These are phyloP conservation scores for Latheticus oryzae DNA, from an alignment of 2,888 invertebrate genomes.

Conservation along the genomic window DNA sequence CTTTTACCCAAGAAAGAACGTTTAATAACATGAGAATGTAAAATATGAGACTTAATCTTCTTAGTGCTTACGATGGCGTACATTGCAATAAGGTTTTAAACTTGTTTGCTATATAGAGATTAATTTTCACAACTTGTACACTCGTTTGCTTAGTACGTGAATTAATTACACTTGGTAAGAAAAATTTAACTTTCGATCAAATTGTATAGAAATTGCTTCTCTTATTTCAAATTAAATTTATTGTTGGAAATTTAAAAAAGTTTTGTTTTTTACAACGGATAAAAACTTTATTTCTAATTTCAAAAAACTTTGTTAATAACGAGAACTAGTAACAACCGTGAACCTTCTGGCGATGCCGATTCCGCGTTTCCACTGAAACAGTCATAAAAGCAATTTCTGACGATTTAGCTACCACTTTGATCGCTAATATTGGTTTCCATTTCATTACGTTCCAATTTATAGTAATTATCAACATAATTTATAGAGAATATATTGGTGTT, in stretches of 20 bases:
- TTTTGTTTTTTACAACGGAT: neutral
- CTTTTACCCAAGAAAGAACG: too few relatives aligned
- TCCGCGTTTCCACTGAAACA: conserved; percentile 24
- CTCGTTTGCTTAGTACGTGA: conserved; percentile 1
- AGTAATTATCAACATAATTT: conserved; percentile 36
- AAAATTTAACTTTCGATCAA: conserved; percentile 1
- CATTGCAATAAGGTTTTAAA: conserved; percentile 5
- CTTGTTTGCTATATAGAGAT: conserved; percentile 11
- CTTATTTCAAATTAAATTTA: conserved; percentile 5
- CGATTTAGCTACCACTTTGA: conserved; percentile 36
- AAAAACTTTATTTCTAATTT: conserved; percentile 5
- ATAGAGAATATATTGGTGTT: too few relatives aligned
- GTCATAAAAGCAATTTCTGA: conserved; percentile 38
- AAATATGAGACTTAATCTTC: conserved; percentile 11
- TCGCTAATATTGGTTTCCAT: conserved; percentile 36
- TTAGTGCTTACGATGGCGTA: conserved; percentile 6
- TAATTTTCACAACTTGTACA: conserved; percentile 12
- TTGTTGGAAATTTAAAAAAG: conserved; percentile 7
- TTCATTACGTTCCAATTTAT: conserved; percentile 33
- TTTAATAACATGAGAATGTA: too few relatives aligned
- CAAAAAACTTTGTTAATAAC: conserved; percentile 27
- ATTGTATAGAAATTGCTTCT: too few relatives aligned
- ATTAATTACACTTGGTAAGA: conserved; percentile 16
- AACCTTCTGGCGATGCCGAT: conserved; percentile 20
- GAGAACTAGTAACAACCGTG: conserved; percentile 14